These are phyloP conservation scores for Galago senegalensis DNA, from an alignment of 2,797 vertebrate genomes.

Conservation along the genomic window DNA sequence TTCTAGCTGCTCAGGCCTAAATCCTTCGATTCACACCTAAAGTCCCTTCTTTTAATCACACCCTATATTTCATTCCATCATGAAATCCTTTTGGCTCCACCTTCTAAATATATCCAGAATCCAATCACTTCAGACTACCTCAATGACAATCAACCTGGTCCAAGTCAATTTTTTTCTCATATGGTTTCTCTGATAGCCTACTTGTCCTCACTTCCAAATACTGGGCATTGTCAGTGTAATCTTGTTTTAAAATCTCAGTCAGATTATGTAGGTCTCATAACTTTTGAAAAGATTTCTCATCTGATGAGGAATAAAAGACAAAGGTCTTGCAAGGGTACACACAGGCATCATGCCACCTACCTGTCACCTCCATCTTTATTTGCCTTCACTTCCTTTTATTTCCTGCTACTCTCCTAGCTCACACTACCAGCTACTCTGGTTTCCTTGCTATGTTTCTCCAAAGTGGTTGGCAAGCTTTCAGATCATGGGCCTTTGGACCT, in stretches of 20 bases:
- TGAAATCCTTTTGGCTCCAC: not conserved
- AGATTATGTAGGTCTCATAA: not conserved
- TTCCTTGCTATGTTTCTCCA: not conserved
- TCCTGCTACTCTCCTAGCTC: not conserved
- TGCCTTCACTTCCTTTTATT: not conserved
- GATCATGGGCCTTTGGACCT: not conserved
- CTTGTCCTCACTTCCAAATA: not conserved
- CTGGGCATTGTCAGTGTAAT: not conserved
- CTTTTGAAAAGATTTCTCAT: not conserved
- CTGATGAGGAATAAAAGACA: not conserved
- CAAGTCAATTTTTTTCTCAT: not conserved
- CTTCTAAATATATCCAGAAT: not conserved
- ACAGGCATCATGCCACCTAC: not conserved
- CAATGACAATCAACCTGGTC: not conserved
- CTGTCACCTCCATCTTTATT: not conserved
- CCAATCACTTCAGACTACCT: not conserved
- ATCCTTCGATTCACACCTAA: not conserved
- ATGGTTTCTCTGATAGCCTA: not conserved
- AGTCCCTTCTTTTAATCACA: not conserved
- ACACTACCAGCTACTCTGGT: not conserved
- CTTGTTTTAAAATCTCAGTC: not conserved
- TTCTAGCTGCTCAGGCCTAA: not conserved
- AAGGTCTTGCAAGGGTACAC: not conserved
- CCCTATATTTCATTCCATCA: not conserved
- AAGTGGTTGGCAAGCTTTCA: not conserved